A percentile compares a stretch with the other conserved stretches of the same genome.
These are phyloP conservation scores for Oligia strigilis DNA, from an alignment of 2,888 invertebrate species.

Conservation along the genomic window DNA sequence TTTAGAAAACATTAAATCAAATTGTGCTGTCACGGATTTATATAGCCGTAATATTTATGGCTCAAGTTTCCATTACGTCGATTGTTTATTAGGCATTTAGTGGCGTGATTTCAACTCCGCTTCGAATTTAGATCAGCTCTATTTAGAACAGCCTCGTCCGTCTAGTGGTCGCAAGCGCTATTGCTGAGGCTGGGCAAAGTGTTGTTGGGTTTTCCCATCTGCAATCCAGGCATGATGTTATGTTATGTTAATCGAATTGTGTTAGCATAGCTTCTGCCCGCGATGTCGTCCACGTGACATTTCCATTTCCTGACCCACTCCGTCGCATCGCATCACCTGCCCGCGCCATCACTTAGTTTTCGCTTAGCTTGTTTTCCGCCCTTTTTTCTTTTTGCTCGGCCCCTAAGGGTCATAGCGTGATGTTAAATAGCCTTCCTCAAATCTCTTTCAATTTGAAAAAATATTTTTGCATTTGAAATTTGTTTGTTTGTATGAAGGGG, in stretches of 20 bases:
- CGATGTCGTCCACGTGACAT: not conserved
- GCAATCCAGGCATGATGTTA: too few relatives aligned
- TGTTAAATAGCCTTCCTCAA: not conserved
- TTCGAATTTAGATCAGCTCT: constrained; percentile 45
- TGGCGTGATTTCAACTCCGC: constrained; percentile 47
- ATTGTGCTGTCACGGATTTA: constrained; percentile 64
- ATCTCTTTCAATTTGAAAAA: too few relatives aligned
- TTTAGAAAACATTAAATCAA: constrained; percentile 74
- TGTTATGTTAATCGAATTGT: too few relatives aligned
- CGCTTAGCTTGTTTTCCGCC: too few relatives aligned
- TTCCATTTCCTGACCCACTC: not conserved
- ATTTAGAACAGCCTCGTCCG: not conserved
- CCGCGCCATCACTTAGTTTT: not conserved
- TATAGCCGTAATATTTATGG: constrained; percentile 67
- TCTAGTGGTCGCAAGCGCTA: not conserved
- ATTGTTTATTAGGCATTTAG: constrained; percentile 67
- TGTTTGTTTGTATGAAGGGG: too few relatives aligned
- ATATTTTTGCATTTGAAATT: too few relatives aligned
- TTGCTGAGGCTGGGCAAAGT: not conserved
- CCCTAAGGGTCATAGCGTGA: not conserved
- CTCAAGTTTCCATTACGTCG: constrained; percentile 62
- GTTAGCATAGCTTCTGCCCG: not conserved
- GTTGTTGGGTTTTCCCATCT: too few relatives aligned
- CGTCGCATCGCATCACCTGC: too few relatives aligned
- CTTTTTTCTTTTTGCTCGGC: too few relatives aligned